Evolutionary conservation across 2,113 vertebrate genomes (phyloP).

Genomic region (Siniperca chuatsi): DNA sequence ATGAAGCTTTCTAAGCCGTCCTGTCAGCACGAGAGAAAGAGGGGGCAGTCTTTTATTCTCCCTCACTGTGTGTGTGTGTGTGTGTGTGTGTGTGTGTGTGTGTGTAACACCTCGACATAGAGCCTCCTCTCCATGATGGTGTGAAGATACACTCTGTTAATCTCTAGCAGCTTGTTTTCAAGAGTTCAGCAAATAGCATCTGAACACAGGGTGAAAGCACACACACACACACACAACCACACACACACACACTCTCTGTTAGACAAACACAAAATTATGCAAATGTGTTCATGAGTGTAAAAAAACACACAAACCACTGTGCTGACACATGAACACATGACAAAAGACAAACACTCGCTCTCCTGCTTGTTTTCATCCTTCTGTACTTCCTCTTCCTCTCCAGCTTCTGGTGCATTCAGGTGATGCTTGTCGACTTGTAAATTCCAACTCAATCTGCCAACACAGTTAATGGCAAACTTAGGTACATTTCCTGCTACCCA

Average conservation of each 20-base stretch:
- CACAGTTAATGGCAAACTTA: background rate
- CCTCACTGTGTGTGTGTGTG: constrained; percentile 6
- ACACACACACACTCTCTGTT: background rate
- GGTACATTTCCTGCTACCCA: background rate
- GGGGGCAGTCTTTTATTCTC: constrained; percentile 20
- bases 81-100: constrained; percentile 35
- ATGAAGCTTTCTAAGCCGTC: constrained; percentile 55
- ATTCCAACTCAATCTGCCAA: background rate
- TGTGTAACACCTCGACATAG: constrained; percentile 27
- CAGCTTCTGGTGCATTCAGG: constrained; percentile 13
- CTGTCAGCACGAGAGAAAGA: constrained; percentile 50
- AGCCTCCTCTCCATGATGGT: constrained; percentile 41
- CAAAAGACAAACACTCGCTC: constrained; percentile 2
- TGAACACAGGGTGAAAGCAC: constrained; percentile 19
- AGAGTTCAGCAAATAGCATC: constrained; percentile 59
- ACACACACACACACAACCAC: constrained; percentile 11
- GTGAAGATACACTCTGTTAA: constrained; percentile 67
- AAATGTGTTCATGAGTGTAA: background rate
- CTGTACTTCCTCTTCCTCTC: background rate
- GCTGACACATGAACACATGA: constrained; percentile 34
- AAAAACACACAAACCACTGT: background rate
- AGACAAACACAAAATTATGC: background rate
- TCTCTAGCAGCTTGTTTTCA: constrained; percentile 62
- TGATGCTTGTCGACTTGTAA: background rate
- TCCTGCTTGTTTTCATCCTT: background rate